phyloP scores from a whole-genome alignment of 1,140 invertebrate species.

The Trichoplusia ni region DNA sequence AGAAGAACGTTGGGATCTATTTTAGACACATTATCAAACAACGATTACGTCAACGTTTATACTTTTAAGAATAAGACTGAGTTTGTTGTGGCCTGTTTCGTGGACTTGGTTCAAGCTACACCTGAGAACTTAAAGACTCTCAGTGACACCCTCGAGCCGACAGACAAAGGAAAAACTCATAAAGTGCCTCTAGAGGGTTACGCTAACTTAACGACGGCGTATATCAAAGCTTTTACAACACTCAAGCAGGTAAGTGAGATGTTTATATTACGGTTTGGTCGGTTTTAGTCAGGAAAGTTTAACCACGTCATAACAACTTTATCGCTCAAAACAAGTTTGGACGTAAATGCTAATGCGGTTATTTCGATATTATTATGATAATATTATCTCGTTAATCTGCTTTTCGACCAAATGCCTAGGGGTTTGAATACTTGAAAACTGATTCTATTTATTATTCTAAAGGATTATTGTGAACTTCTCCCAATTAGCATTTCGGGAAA shows the following conservation, averaged over 20 bases:
- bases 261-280: slow-evolving; percentile 3
- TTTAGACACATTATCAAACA: slow-evolving; percentile 97
- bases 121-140: slow-evolving; percentile 92
- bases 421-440: too few species aligned
- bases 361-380: too few species aligned
- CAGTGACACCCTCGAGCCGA: slow-evolving; percentile 85
- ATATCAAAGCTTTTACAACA: slow-evolving; percentile 92
- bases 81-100: slow-evolving; percentile 91
- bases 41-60: slow-evolving; percentile 98
- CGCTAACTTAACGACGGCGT: slow-evolving; percentile 93
- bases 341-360: too few species aligned
- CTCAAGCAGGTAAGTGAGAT: slow-evolving; percentile 85
- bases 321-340: background rate
- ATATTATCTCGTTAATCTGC: too few species aligned
- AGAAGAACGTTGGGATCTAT: slow-evolving; percentile 91
- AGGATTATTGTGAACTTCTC: too few species aligned
- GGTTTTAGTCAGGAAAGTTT: background rate
- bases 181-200: slow-evolving; percentile 83
- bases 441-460: too few species aligned
- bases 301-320: background rate
- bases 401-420: too few species aligned
- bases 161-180: slow-evolving; percentile 82
- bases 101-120: slow-evolving; percentile 94
- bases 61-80: slow-evolving; percentile 86
- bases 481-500: too few species aligned